These are phyloP conservation scores for Eumerus sabulonum DNA, from an alignment of 2,888 invertebrate genomes.

Conservation along the genomic window DNA sequence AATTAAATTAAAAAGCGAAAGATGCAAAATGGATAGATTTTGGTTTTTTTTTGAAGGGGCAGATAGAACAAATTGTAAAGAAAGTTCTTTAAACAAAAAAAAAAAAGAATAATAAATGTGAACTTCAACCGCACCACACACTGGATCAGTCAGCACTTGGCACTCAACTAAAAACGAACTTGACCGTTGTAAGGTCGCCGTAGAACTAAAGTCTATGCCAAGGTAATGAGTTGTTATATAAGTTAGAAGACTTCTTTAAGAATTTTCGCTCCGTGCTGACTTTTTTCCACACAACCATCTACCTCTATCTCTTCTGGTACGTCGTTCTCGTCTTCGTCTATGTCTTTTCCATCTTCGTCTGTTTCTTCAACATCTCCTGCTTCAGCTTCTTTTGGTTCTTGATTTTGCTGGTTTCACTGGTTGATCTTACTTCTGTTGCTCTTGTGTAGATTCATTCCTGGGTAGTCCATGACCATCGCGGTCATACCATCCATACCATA, in stretches of 20 bases:
- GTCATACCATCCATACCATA: slow-evolving; percentile 51
- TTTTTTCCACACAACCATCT: slow-evolving; percentile 60
- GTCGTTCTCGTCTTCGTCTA: too few species aligned
- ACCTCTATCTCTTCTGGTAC: too few species aligned
- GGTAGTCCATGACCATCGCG: slow-evolving; percentile 61
- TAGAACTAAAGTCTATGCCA: slow-evolving; percentile 79
- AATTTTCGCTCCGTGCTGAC: slow-evolving; percentile 67
- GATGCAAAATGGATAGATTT: too few species aligned
- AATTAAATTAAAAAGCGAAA: too few species aligned
- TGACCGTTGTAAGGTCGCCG: slow-evolving; percentile 79
- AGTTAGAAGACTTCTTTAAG: slow-evolving; percentile 77
- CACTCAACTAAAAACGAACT: slow-evolving; percentile 73
- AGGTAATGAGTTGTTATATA: slow-evolving; percentile 79
- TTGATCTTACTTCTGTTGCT: background rate
- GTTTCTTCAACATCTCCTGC: too few species aligned
- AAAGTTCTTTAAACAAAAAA: slow-evolving; percentile 14
- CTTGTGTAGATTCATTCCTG: slow-evolving; percentile 66
- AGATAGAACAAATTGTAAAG: too few species aligned
- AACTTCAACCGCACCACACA: slow-evolving; percentile 49
- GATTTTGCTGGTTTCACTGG: too few species aligned
- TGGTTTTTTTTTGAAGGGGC: too few species aligned
- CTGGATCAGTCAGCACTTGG: slow-evolving; percentile 22
- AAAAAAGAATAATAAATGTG: slow-evolving; percentile 39
- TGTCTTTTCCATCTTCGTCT: too few species aligned
- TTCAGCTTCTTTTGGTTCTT: too few species aligned